These are phyloP conservation scores for Lophius americanus DNA, from an alignment of 2,797 vertebrate species.

Conservation along the genomic window DNA sequence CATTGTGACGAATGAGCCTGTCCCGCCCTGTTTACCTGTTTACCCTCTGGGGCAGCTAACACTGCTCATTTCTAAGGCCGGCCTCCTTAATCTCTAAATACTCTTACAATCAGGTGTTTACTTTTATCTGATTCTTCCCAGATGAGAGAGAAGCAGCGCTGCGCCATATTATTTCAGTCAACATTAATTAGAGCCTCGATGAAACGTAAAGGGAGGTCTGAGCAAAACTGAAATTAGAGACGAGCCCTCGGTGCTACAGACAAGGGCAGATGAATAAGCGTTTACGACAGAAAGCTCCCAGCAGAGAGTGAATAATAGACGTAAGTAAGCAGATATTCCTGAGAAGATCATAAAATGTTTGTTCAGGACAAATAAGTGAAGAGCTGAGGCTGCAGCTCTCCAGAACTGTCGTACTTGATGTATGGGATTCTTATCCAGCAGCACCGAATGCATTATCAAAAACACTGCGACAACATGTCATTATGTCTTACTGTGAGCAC, in stretches of 20 bases:
- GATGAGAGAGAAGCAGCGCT: neutral
- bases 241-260: neutral
- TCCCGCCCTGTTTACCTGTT: constrained; percentile 54
- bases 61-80: constrained; percentile 42
- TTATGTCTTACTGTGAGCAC: constrained; percentile 56
- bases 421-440: constrained; percentile 57
- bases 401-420: constrained; percentile 61
- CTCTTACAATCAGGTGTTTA: constrained; percentile 48
- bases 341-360: constrained; percentile 22
- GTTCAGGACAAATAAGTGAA: constrained; percentile 55
- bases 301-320: constrained; percentile 40
- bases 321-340: constrained; percentile 33
- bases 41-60: constrained; percentile 48
- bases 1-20: constrained; percentile 63
- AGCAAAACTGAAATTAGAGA: constrained; percentile 39
- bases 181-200: constrained; percentile 27
- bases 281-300: constrained; percentile 40
- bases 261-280: constrained; percentile 12
- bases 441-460: constrained; percentile 68
- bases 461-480: constrained; percentile 62
- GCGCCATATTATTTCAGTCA: constrained; percentile 17
- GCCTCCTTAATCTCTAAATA: constrained; percentile 56
- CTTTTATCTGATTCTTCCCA: constrained; percentile 13
- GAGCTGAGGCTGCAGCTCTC: constrained; percentile 50
- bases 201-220: constrained; percentile 5